phyloP scores from a whole-genome alignment of 1,140 invertebrate genomes.

The Planococcus citri region DNA sequence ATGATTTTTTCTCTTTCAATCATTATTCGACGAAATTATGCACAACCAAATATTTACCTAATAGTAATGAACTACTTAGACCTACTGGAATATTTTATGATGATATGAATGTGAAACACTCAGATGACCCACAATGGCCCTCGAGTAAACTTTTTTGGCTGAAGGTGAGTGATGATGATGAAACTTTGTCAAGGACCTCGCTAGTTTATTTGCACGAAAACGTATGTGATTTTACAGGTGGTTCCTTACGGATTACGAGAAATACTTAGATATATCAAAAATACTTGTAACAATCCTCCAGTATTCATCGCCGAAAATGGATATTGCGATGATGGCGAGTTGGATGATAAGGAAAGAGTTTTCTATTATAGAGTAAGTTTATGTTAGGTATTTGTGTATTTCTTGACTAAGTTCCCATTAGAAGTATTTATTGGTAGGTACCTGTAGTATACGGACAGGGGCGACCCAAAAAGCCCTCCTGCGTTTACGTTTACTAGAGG shows the following conservation, averaged over 20 bases:
- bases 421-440: neutral
- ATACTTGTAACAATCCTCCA: constrained; percentile 45
- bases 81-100: constrained; percentile 21
- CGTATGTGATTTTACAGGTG: constrained; percentile 20
- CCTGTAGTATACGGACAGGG: neutral
- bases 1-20: constrained; percentile 37
- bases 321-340: neutral
- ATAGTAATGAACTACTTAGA: too few species aligned
- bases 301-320: constrained; percentile 42
- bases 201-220: constrained; percentile 3
- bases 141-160: too few species aligned
- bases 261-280: constrained; percentile 39
- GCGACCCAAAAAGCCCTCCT: too few species aligned
- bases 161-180: neutral
- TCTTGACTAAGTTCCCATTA: neutral
- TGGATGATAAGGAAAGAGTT: neutral
- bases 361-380: neutral
- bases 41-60: neutral
- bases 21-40: constrained; percentile 32
- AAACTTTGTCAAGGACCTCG: neutral
- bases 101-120: constrained; percentile 23
- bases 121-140: constrained; percentile 21
- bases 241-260: constrained; percentile 36
- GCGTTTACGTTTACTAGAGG: too few species aligned
- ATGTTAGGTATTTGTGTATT: constrained; percentile 40